These are phyloP conservation scores for Passerculus sandwichensis DNA, from an alignment of 2,797 vertebrate genomes.

Conservation along the genomic window DNA sequence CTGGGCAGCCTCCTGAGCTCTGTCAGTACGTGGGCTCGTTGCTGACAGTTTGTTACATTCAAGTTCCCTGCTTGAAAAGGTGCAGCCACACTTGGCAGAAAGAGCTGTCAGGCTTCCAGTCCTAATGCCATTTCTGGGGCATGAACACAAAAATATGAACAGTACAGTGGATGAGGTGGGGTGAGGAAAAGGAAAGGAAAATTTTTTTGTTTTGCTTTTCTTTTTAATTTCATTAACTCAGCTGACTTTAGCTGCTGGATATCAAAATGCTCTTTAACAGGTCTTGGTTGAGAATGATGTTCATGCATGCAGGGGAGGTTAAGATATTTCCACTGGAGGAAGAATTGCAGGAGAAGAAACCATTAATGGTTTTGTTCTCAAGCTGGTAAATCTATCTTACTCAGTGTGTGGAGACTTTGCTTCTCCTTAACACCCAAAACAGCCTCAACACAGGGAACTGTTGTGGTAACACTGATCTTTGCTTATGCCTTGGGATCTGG, in stretches of 20 bases:
- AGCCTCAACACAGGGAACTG: neutral
- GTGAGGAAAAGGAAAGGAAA: neutral
- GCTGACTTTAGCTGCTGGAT: neutral
- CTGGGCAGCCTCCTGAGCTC: constrained; percentile 15
- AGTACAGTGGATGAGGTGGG: neutral
- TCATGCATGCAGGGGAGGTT: neutral
- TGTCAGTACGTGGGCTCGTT: neutral
- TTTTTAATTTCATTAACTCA: neutral
- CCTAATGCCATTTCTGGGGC: constrained; percentile 25
- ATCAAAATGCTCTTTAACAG: neutral
- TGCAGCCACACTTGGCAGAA: constrained; percentile 43
- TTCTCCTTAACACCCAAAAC: neutral
- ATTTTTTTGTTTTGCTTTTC: neutral
- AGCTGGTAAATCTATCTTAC: neutral
- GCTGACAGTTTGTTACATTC: constrained; percentile 7
- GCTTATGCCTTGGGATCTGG: constrained; percentile 26
- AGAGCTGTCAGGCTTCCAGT: constrained; percentile 20
- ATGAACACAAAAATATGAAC: neutral
- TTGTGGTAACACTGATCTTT: constrained; percentile 39
- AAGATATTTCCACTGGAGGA: neutral
- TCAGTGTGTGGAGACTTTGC: neutral
- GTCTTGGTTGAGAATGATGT: neutral
- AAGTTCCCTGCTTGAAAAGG: neutral
- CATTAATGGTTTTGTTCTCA: neutral
- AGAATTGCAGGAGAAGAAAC: neutral